A percentile compares a stretch with the other conserved stretches of the same genome.
These are phyloP conservation scores for Scaptomyza pallida DNA, from an alignment of 1,140 invertebrate species.

Conservation along the genomic window DNA sequence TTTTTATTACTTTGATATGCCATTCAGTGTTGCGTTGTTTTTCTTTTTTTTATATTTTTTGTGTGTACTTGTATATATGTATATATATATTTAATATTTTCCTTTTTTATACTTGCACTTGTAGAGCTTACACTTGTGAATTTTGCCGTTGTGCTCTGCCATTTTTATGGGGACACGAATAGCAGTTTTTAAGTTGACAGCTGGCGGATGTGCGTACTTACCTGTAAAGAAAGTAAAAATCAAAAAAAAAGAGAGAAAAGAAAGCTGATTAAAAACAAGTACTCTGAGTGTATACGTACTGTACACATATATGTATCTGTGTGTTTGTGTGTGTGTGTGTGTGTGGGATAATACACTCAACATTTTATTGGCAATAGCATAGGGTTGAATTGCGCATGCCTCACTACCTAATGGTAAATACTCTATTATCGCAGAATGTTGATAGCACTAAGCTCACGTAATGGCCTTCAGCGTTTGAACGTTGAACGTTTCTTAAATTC, in stretches of 20 bases:
- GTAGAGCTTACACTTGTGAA: constrained; percentile 58
- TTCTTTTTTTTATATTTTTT: constrained; percentile 4
- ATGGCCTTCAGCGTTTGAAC: background rate
- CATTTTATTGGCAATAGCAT: constrained; percentile 67
- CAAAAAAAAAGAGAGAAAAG: constrained; percentile 72
- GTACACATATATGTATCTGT: no score
- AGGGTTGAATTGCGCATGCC: constrained; percentile 57
- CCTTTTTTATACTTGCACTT: constrained; percentile 60
- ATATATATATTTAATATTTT: constrained; percentile 22
- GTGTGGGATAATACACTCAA: constrained; percentile 61
- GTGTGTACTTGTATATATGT: constrained; percentile 9
- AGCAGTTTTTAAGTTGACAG: constrained; percentile 76
- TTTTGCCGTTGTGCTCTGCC: background rate
- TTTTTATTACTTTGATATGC: constrained; percentile 72
- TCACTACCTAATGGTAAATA: constrained; percentile 69
- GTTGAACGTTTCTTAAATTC: constrained; percentile 28
- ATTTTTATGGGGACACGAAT: constrained; percentile 55
- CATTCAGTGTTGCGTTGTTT: constrained; percentile 8
- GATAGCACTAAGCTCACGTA: constrained; percentile 40
- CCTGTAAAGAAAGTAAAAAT: constrained; percentile 72
- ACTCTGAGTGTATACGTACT: constrained; percentile 1
- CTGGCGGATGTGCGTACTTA: constrained; percentile 70
- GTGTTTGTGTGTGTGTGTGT: background rate
- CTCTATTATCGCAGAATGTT: constrained; percentile 51
- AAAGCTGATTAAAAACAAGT: constrained; percentile 76